Evolutionary conservation across 2,113 vertebrate genomes (phyloP).

Genomic region (Ornithorhynchus anatinus): DNA sequence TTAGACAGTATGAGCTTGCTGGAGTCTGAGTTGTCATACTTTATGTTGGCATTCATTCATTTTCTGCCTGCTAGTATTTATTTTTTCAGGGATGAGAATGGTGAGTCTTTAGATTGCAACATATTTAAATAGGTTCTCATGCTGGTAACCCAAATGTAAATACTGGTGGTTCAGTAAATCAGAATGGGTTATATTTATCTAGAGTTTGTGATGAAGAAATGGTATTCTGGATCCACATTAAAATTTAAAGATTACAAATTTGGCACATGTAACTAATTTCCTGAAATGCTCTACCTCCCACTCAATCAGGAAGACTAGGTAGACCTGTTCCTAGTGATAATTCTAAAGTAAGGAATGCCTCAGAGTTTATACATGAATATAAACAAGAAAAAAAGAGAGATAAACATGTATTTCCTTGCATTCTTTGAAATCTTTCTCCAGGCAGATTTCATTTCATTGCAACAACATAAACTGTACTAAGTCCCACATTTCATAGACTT

Average conservation of each 20-base stretch:
- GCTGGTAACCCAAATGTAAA: not conserved
- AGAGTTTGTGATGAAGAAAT: not conserved
- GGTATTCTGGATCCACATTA: too few relatives aligned
- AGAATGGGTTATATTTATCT: not conserved
- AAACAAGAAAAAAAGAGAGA: not conserved
- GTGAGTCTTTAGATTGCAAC: slow-evolving; percentile 9
- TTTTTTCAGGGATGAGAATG: not conserved
- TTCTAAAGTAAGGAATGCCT: not conserved
- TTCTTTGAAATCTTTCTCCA: slow-evolving; percentile 8
- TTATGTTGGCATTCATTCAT: too few relatives aligned
- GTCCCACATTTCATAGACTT: not conserved
- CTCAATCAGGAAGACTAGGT: not conserved
- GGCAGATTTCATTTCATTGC: slow-evolving; percentile 10
- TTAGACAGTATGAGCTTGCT: too few relatives aligned
- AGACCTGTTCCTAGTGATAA: not conserved
- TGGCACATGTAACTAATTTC: not conserved
- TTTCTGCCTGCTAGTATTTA: not conserved
- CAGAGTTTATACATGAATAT: not conserved
- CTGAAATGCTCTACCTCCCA: not conserved
- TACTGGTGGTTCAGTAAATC: not conserved
- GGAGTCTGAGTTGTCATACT: too few relatives aligned
- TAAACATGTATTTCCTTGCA: slow-evolving; percentile 7
- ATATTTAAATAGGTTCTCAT: slow-evolving; percentile 2
- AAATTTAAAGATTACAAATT: not conserved
- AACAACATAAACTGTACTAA: not conserved